Conservation (phyloP, 2,113 vertebrate genomes). For the Elephas maximus region DNA sequence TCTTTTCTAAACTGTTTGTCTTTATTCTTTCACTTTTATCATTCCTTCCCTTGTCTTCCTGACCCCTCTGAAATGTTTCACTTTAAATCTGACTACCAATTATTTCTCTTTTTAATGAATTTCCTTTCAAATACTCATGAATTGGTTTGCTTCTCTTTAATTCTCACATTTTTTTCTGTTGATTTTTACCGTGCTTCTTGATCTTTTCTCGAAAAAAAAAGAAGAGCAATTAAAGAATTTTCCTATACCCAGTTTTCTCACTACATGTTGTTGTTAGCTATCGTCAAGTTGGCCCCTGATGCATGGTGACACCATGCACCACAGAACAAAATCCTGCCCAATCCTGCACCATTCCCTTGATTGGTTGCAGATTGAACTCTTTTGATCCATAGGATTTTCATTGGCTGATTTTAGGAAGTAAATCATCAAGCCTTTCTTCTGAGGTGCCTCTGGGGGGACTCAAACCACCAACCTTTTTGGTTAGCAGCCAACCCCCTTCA, state of each 20-base stretch:
- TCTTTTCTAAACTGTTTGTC: background rate
- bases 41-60: background rate
- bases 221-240: background rate
- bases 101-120: background rate
- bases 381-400: background rate
- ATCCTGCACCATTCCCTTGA: background rate
- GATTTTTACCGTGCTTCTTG: background rate
- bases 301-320: background rate
- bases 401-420: background rate
- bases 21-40: constrained; percentile 46
- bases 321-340: background rate
- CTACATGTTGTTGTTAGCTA: background rate
- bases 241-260: background rate
- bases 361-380: background rate
- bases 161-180: background rate
- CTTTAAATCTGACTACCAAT: background rate
- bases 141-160: background rate
- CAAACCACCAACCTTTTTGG: background rate
- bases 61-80: background rate
- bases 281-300: background rate
- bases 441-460: background rate
- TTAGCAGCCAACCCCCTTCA: background rate
- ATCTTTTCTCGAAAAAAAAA: background rate
- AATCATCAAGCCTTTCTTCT: background rate
- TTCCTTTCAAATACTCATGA: background rate